Evolutionary conservation across 2,113 vertebrate species (phyloP).

Genomic region (Epinephelus lanceolatus): DNA sequence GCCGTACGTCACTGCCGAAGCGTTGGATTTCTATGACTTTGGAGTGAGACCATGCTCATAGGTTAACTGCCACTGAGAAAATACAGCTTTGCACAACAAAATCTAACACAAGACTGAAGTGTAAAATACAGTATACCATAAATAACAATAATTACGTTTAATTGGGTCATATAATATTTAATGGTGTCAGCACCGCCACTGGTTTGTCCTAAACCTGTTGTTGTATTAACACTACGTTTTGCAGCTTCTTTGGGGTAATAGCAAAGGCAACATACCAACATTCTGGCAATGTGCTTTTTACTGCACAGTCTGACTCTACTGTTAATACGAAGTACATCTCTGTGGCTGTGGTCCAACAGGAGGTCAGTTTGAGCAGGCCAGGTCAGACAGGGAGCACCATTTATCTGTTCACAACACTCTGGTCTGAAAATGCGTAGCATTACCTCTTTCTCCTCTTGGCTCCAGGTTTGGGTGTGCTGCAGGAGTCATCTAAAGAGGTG

Average conservation of each 20-base stretch:
- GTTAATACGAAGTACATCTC: constrained; percentile 38
- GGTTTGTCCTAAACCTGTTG: not conserved
- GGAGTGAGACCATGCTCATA: too few relatives aligned
- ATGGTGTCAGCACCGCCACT: not conserved
- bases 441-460: constrained; percentile 16
- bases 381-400: constrained; percentile 39
- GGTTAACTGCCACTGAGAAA: not conserved
- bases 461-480: constrained; percentile 5
- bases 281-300: constrained; percentile 4
- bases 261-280: not conserved
- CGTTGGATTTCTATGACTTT: too few relatives aligned
- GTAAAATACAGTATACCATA: not conserved
- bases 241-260: not conserved
- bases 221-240: not conserved
- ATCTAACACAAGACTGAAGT: not conserved
- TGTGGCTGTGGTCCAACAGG: constrained; percentile 37
- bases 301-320: not conserved
- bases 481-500: constrained; percentile 33
- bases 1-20: too few relatives aligned
- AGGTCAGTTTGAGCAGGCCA: constrained; percentile 27
- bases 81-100: not conserved
- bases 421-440: constrained; percentile 27
- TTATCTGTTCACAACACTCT: constrained; percentile 41
- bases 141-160: not conserved
- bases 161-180: not conserved